A percentile compares a stretch with the other conserved stretches of the same genome.
Evolutionary conservation across 1,140 invertebrate genomes (phyloP).

Genomic region (Orussus abietinus): DNA sequence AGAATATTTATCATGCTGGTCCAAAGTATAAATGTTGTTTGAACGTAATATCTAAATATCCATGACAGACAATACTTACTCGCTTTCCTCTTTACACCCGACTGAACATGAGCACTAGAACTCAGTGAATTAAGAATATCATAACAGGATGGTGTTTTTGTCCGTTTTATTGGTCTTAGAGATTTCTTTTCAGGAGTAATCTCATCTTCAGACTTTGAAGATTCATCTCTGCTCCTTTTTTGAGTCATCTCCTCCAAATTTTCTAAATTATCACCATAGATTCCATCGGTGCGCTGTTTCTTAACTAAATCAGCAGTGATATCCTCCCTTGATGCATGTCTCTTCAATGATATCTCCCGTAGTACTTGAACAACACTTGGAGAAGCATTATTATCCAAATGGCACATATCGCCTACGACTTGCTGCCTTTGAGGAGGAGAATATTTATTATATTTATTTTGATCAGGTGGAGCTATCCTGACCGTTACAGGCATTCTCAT

Average conservation of each 20-base stretch:
- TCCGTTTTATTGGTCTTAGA: conserved; percentile 41
- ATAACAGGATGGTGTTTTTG: conserved; percentile 47
- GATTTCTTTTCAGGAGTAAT: conserved; percentile 30
- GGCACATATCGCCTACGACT: conserved; percentile 23
- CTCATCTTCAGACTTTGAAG: conserved; percentile 42
- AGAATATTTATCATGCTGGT: no score
- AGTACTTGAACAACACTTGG: conserved; percentile 28
- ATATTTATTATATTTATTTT: no score
- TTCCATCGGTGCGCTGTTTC: conserved; percentile 42
- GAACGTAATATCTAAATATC: no score
- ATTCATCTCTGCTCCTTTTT: conserved; percentile 45
- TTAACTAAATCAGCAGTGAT: conserved; percentile 37
- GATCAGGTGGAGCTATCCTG: conserved; percentile 43
- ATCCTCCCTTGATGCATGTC: conserved; percentile 47
- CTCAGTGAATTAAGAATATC: conserved; percentile 48
- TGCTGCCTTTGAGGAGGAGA: conserved; percentile 33
- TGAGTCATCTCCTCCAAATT: conserved; percentile 45
- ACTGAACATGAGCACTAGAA: conserved; percentile 38
- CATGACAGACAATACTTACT: conserved; percentile 24
- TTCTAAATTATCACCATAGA: conserved; percentile 34
- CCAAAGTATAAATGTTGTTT: no score
- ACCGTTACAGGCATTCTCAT: conserved; percentile 39
- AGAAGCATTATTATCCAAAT: conserved; percentile 13
- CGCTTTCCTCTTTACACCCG: conserved; percentile 50
- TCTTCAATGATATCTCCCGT: conserved; percentile 43